These are phyloP conservation scores for Procapra przewalskii DNA, from an alignment of 2,113 vertebrate genomes.

Conservation along the genomic window DNA sequence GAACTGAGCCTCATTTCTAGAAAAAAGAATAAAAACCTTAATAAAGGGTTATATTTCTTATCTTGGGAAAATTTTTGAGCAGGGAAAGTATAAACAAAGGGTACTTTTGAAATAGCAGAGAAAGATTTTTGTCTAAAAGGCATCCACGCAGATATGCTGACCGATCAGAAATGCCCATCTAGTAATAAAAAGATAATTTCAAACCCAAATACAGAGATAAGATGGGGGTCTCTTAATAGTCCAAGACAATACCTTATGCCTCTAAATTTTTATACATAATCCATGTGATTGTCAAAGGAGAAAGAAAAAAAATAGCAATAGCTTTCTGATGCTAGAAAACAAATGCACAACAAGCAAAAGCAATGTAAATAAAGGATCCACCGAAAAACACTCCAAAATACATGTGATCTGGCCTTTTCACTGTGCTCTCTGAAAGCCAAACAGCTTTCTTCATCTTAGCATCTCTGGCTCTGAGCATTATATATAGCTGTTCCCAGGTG, in stretches of 20 bases:
- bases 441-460: background rate
- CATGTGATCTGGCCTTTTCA: constrained; percentile 3
- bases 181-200: constrained; percentile 58
- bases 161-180: background rate
- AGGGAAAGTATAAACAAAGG: constrained; percentile 27
- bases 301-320: constrained; percentile 18
- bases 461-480: background rate
- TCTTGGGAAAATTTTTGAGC: background rate
- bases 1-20: constrained; percentile 19
- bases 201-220: constrained; percentile 51
- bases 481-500: background rate
- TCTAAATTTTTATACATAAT: constrained; percentile 34
- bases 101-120: constrained; percentile 41
- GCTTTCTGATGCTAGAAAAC: background rate
- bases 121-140: background rate
- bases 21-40: constrained; percentile 15
- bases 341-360: background rate
- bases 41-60: constrained; percentile 47
- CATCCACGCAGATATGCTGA: constrained; percentile 39
- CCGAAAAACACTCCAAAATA: background rate
- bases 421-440: background rate
- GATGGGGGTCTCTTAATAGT: background rate
- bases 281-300: constrained; percentile 8
- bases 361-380: constrained; percentile 31
- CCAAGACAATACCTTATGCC: background rate